Percentiles rank a stretch among this genome's conserved stretches.
These are phyloP conservation scores for Callinectes sapidus DNA, from an alignment of 2,888 invertebrate species.

Conservation along the genomic window DNA sequence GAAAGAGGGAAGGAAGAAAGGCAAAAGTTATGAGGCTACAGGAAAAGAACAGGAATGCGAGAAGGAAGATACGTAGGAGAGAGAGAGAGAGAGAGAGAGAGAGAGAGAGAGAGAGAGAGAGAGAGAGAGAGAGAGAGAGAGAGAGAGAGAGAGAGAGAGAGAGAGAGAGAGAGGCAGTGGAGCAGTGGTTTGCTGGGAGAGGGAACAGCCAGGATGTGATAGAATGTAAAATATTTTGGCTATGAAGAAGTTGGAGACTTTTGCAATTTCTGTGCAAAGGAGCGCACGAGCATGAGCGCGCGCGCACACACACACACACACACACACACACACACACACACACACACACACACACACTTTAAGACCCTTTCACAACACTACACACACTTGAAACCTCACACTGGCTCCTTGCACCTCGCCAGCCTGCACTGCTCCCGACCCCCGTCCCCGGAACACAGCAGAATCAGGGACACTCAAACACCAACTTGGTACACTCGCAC, in stretches of 20 bases:
- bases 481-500: not conserved
- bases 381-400: not conserved
- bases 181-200: not conserved
- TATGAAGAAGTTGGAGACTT: conserved; percentile 27
- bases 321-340: conserved; percentile 24
- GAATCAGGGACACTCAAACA: not conserved
- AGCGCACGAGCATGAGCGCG: not conserved
- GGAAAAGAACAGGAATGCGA: not conserved
- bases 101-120: not conserved
- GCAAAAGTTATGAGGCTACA: conserved; percentile 17
- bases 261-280: conserved; percentile 30
- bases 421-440: not conserved
- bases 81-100: not conserved
- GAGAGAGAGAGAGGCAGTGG: not conserved
- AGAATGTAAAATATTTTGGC: conserved; percentile 10
- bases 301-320: not conserved
- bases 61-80: not conserved
- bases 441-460: not conserved
- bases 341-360: conserved; percentile 20
- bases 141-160: not conserved
- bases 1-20: not conserved
- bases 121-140: not conserved
- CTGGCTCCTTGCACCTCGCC: not conserved
- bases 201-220: conserved; percentile 6
- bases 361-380: not conserved